Base-by-base conservation (phyloP, 2,113 vertebrate genomes). In the Serinus canaria region DNA sequence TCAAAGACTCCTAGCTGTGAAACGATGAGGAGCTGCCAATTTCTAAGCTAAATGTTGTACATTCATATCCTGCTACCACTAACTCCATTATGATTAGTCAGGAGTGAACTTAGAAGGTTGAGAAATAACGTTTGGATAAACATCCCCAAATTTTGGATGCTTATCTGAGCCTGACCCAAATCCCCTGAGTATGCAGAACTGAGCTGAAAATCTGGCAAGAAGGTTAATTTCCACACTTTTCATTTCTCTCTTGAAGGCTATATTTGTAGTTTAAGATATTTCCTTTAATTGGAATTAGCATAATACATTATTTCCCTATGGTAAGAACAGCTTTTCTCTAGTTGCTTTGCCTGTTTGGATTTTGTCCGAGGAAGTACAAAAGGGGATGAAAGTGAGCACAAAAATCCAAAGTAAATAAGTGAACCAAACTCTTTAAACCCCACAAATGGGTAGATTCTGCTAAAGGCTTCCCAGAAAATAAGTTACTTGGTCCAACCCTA, bases 261-360 rank as follows among this genome's bases (percentile, higher is more conserved):
- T 94, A 96, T 94, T 94, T 96, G 92, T 94, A 92, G 92, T 96
- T 97, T 95, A 84, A 93, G 94, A 96, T 96, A 96, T 94, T 94
- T 96, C 83, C 93, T 94, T 93, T 97, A 95, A 95, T 95, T 96
- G 88, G 94, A 96, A 97, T 97, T 97, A 97, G 90, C 96, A 97
- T 96, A 97, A 97, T 97, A 96, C 90, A 93, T 96, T 97, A 95
- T 97, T 97, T 97, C 96, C 95, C 95, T 79, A 86, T 73, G 92
- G 96, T 93, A 90, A 95, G 92, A 96, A 91, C 95, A 95, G 93
- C 86, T 93, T 97, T 95, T 94, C 95, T 95, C 92, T 84, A 96
- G 90, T 94, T 96, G 77, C 66, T 93, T 28, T 78, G 88, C 81
- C 90, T 87, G 73, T 58, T 92, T 94, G 96, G 94, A 94, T 78